phyloP scores from a whole-genome alignment of 1,140 invertebrate species.

The Trachymyrmex cornetzi region DNA sequence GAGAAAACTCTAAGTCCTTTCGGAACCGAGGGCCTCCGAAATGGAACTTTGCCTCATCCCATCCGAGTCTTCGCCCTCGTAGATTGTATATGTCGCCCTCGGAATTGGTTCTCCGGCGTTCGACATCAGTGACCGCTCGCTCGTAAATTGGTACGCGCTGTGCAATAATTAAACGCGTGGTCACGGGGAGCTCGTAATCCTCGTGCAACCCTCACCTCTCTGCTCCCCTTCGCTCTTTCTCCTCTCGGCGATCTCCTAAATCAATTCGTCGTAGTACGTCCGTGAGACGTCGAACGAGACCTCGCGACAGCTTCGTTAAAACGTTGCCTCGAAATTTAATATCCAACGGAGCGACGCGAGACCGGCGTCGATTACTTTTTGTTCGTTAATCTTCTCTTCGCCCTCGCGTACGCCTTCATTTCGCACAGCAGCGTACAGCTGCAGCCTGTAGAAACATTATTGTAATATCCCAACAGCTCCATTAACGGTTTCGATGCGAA shows the following conservation, averaged over 20 bases:
- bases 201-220: neutral
- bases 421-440: slow-evolving; percentile 9
- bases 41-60: slow-evolving; percentile 30
- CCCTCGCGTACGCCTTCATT: slow-evolving; percentile 31
- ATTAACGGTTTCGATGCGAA: slow-evolving; percentile 33
- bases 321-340: slow-evolving; percentile 56
- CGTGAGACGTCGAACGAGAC: slow-evolving; percentile 36
- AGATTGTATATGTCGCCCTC: slow-evolving; percentile 63
- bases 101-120: slow-evolving; percentile 62
- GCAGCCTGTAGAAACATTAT: slow-evolving; percentile 33
- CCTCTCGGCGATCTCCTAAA: slow-evolving; percentile 29
- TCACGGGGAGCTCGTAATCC: slow-evolving; percentile 50
- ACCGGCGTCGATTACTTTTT: slow-evolving; percentile 46
- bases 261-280: slow-evolving; percentile 58
- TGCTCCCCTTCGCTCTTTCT: neutral
- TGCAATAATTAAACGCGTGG: slow-evolving; percentile 64
- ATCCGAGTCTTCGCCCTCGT: slow-evolving; percentile 36
- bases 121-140: slow-evolving; percentile 61
- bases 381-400: slow-evolving; percentile 45
- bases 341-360: slow-evolving; percentile 33
- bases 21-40: neutral
- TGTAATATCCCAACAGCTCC: slow-evolving; percentile 38
- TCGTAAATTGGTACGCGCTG: slow-evolving; percentile 63
- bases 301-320: slow-evolving; percentile 57
- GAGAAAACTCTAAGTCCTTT: slow-evolving; percentile 26